Evolutionary conservation across 2,113 vertebrate species (phyloP).

Genomic region (Rhinoptilus africanus): DNA sequence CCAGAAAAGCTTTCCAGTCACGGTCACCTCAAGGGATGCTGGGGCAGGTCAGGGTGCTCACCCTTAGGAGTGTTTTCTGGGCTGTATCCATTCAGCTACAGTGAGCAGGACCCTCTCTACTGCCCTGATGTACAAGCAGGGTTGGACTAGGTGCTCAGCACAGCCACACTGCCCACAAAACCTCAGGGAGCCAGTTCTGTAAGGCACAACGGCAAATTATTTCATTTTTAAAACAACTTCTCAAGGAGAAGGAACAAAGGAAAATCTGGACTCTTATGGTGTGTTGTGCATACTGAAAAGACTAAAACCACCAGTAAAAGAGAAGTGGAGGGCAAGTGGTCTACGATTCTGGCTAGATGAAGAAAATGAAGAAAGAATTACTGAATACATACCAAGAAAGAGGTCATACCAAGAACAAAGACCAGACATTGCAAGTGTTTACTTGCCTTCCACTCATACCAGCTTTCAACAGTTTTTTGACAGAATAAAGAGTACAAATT

Average conservation of each 20-base stretch:
- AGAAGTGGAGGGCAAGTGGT: not conserved
- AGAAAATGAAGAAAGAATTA: not conserved
- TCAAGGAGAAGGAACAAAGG: not conserved
- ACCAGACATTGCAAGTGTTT: not conserved
- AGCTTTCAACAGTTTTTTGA: not conserved
- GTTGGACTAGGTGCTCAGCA: not conserved
- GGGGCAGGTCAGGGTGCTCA: not conserved
- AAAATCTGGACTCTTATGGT: not conserved
- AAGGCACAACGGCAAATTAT: not conserved
- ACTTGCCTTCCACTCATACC: not conserved
- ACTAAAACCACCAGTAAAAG: not conserved
- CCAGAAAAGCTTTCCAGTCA: not conserved
- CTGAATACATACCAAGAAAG: not conserved
- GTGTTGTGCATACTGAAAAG: not conserved
- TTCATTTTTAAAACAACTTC: not conserved
- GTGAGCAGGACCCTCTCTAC: not conserved
- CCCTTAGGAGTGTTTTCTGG: not conserved
- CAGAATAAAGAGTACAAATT: not conserved
- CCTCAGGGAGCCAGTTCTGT: not conserved
- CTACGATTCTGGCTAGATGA: not conserved
- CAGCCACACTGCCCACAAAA: not conserved
- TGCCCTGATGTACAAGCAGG: not conserved
- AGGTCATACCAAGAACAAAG: not conserved
- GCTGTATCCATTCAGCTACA: not conserved
- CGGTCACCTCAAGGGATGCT: not conserved